phyloP scores from a whole-genome alignment of 2,888 invertebrate genomes.

The Colostygia pectinataria region DNA sequence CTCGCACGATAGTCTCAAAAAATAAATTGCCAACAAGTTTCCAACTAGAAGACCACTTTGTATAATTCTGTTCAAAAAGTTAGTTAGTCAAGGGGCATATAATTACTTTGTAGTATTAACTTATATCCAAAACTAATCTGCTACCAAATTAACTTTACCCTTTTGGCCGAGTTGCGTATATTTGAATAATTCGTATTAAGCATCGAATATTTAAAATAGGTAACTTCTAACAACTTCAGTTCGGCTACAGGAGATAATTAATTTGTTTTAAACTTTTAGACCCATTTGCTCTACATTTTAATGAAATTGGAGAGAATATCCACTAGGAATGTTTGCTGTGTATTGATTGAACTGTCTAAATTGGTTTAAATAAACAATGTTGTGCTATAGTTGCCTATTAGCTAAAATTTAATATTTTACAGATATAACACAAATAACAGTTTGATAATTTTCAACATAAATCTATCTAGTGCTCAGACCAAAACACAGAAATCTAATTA shows the following conservation, averaged over 20 bases:
- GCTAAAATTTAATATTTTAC: too few relatives aligned
- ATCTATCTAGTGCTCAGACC: too few relatives aligned
- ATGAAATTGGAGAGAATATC: slow-evolving; percentile 20
- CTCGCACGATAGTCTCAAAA: too few relatives aligned
- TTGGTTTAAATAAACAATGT: too few relatives aligned
- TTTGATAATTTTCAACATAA: too few relatives aligned
- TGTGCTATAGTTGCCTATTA: too few relatives aligned
- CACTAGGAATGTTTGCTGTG: slow-evolving; percentile 13
- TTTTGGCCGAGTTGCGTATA: slow-evolving; percentile 43
- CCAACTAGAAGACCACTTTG: too few relatives aligned
- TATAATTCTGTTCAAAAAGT: slow-evolving; percentile 2
- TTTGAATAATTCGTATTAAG: slow-evolving; percentile 49
- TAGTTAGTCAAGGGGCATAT: slow-evolving; percentile 5
- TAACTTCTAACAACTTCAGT: slow-evolving; percentile 47
- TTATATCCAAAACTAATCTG: slow-evolving; percentile 37
- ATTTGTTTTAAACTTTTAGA: slow-evolving; percentile 33
- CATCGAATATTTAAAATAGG: slow-evolving; percentile 41
- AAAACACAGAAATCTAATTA: too few relatives aligned
- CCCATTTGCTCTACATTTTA: slow-evolving; percentile 28
- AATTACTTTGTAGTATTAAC: slow-evolving; percentile 21
- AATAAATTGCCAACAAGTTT: too few relatives aligned
- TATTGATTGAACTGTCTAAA: slow-evolving; percentile 7
- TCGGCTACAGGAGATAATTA: slow-evolving; percentile 40
- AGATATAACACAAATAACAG: too few relatives aligned
- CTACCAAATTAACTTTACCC: slow-evolving; percentile 45